Base-by-base conservation (phyloP, 2,888 invertebrate species). In the Pammene aurita region DNA sequence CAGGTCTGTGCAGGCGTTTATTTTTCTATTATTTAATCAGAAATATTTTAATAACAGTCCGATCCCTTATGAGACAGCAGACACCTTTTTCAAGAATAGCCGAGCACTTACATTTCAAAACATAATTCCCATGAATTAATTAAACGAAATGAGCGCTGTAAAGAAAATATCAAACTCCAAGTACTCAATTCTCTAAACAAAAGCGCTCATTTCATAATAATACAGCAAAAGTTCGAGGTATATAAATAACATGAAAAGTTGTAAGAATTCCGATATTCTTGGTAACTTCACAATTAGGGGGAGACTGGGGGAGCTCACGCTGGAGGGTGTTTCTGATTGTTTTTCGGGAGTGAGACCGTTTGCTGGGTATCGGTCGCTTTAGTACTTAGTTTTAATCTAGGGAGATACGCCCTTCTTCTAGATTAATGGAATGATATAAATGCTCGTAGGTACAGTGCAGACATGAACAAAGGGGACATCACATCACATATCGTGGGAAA, bases 191-290 rank as follows among this genome's bases (percentile, higher is more conserved):
- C 60, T 35, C 7, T 16, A 48, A 61, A 48, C 48, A 48, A 60
- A 14, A 44, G 42, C 26, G 26, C 18, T 48, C 60, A 61, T 48
- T 61, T 61, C 48, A 46, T 35, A 48, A 42, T 42, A 57, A 35
- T 61, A 61, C 42, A 26, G n/a, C 58, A 34, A 46, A 58, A 48
- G 60, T 60, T 48, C 48, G n/a, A 26, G 46, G 16, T 61, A 26
- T 61, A 61, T 61, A 61, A 61, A 48, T 48, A 61, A 61, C 60
- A 48, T 16, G 48, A 48, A 60, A 61, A 48, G 60, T 61, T 61
- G 60, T 60, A 14, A 14, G 46, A 61, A 61, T 61, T 61, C 7
- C 35, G 34, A 48, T 61, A 16, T 35, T 61, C 48, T 61, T 35
- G 14, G 14, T 48, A 61, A 61, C 48, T 61, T 61, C 16, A 16